A percentile compares a stretch with the other conserved stretches of the same genome.
Evolutionary conservation across 2,888 invertebrate species (phyloP).

Genomic region (Netelia melanura): DNA sequence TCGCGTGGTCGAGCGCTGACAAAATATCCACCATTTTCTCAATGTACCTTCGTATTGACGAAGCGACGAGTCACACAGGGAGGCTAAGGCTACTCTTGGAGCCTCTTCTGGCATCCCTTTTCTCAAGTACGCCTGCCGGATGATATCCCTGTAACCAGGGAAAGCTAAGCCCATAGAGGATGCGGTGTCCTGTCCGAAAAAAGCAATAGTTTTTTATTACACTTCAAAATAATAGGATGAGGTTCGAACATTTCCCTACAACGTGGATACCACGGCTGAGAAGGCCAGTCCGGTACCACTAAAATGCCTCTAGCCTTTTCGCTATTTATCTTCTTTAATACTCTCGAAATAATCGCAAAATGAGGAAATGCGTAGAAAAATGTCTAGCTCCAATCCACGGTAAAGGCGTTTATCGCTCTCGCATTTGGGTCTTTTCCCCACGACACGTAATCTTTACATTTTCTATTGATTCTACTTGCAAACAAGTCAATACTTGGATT

Average conservation of each 20-base stretch:
- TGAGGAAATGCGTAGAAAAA: conserved; percentile 67
- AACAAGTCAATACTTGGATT: conserved; percentile 41
- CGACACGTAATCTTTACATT: conserved; percentile 44
- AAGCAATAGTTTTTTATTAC: too few relatives aligned
- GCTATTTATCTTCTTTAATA: conserved; percentile 28
- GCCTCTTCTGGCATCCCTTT: conserved; percentile 41
- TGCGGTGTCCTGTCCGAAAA: conserved; percentile 49
- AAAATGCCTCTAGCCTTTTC: conserved; percentile 35
- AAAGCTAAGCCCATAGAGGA: conserved; percentile 40
- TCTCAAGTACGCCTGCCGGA: conserved; percentile 15
- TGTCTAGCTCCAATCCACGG: conserved; percentile 43
- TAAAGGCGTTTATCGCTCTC: conserved; percentile 59
- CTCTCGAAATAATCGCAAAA: conserved; percentile 37
- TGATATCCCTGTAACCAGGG: conserved; percentile 38
- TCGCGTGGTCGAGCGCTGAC: conserved; percentile 7
- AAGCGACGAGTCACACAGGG: conserved; percentile 28
- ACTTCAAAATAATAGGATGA: conserved; percentile 19
- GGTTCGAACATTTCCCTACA: conserved; percentile 38
- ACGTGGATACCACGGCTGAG: conserved; percentile 36
- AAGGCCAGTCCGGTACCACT: conserved; percentile 31
- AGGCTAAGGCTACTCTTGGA: conserved; percentile 38
- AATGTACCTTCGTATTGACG: conserved; percentile 52
- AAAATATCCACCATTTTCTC: conserved; percentile 56
- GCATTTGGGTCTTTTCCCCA: conserved; percentile 49
- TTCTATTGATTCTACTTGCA: conserved; percentile 43